Conservation (phyloP, 2,888 invertebrate species). For the Eulithis testata region DNA sequence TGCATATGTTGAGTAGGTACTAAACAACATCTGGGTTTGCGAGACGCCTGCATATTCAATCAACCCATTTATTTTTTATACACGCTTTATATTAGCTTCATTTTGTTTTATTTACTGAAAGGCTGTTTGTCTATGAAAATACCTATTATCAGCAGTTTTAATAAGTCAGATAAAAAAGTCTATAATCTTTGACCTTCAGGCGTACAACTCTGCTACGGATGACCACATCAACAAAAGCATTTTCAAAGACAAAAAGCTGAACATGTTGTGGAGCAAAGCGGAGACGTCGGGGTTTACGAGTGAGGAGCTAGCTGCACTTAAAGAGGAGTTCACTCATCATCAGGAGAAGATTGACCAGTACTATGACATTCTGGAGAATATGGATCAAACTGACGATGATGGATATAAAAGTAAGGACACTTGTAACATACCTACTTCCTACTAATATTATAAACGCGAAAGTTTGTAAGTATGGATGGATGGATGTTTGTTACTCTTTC, state of each 20-base stretch:
- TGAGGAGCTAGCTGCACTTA: conserved; percentile 91
- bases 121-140: no score
- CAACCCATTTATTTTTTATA: no score
- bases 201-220: conserved; percentile 76
- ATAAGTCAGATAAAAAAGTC: neutral
- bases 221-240: conserved; percentile 89
- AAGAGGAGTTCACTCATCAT: conserved; percentile 95
- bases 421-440: neutral
- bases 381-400: conserved; percentile 87
- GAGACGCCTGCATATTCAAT: no score
- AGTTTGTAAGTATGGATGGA: no score
- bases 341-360: conserved; percentile 97
- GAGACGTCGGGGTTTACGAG: conserved; percentile 94
- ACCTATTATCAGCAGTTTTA: no score
- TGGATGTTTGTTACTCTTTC: no score
- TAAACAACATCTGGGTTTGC: no score
- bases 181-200: conserved; percentile 45
- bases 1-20: no score
- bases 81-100: no score
- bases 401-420: conserved; percentile 86
- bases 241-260: conserved; percentile 95
- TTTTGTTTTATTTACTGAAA: no score
- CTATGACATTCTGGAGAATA: conserved; percentile 89
- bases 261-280: conserved; percentile 95
- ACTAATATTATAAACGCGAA: no score